phyloP scores from a whole-genome alignment of 2,113 vertebrate genomes.

The Cephalopholis sonnerati region DNA sequence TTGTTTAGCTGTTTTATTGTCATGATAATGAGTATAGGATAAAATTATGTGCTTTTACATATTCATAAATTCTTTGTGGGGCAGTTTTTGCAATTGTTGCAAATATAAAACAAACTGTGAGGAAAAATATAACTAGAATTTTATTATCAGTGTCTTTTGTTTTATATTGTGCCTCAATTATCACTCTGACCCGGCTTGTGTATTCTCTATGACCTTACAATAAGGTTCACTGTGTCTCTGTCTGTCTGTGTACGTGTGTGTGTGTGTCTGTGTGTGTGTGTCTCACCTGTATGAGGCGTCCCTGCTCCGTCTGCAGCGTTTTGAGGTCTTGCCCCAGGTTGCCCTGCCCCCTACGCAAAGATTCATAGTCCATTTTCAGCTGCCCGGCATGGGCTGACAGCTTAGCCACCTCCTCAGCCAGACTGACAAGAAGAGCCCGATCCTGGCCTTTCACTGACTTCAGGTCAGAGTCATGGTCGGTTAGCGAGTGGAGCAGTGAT shows the following conservation, averaged over 20 bases:
- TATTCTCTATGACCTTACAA: background rate
- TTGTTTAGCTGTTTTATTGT: background rate
- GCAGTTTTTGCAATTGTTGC: too few species aligned
- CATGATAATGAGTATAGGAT: too few species aligned
- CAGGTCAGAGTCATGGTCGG: slow-evolving; percentile 87
- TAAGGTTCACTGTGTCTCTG: background rate
- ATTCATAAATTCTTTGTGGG: too few species aligned
- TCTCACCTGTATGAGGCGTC: slow-evolving; percentile 93
- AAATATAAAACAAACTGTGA: too few species aligned
- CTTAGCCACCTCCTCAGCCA: slow-evolving; percentile 93
- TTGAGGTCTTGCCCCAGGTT: slow-evolving; percentile 92
- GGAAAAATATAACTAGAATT: too few species aligned
- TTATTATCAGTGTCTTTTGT: background rate
- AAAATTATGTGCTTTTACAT: too few species aligned
- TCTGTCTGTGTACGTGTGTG: background rate
- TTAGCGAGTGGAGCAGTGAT: slow-evolving; percentile 89
- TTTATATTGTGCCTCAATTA: background rate
- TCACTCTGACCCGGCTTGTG: background rate
- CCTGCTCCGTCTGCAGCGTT: slow-evolving; percentile 92
- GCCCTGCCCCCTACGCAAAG: slow-evolving; percentile 90
- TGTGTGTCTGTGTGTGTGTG: background rate
- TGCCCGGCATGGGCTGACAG: slow-evolving; percentile 88
- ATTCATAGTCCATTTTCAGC: slow-evolving; percentile 90
- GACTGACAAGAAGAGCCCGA: slow-evolving; percentile 88
- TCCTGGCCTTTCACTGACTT: slow-evolving; percentile 90